A percentile compares a stretch with the other conserved stretches of the same genome.
Evolutionary conservation across 2,797 vertebrate species (phyloP).

Genomic region (Prionace glauca): DNA sequence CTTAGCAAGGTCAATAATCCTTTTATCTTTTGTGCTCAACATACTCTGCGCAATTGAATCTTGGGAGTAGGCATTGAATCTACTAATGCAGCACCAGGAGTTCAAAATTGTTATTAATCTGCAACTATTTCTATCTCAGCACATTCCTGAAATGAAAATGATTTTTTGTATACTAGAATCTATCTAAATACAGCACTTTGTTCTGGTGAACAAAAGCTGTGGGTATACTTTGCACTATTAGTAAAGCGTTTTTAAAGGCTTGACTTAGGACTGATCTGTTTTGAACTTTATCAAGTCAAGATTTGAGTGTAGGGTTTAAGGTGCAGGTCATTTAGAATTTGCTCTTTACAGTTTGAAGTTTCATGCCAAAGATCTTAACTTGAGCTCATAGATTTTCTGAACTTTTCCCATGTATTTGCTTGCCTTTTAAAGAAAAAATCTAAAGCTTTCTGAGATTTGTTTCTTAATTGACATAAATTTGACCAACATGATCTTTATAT

Average conservation of each 20-base stretch:
- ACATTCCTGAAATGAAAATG: background rate
- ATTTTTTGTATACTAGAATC: background rate
- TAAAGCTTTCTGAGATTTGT: background rate
- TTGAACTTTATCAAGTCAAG: background rate
- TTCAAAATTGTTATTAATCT: background rate
- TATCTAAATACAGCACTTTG: background rate
- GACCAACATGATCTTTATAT: background rate
- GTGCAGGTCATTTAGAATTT: background rate
- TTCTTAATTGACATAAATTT: background rate
- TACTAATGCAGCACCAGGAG: background rate
- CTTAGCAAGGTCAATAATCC: background rate
- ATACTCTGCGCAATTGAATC: background rate
- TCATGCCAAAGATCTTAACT: background rate
- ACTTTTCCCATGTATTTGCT: background rate
- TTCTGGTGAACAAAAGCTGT: conserved; percentile 23
- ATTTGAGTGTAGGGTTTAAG: background rate
- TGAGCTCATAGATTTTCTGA: background rate
- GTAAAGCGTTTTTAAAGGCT: background rate
- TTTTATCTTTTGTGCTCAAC: background rate
- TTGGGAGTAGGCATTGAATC: background rate
- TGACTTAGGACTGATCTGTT: background rate
- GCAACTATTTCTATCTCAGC: background rate
- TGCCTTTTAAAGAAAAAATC: background rate
- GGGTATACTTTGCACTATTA: conserved; percentile 13
- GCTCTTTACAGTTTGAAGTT: background rate